A percentile compares a stretch with the other conserved stretches of the same genome.
These are phyloP conservation scores for Emydoidea blandingii DNA, from an alignment of 2,797 vertebrate genomes.

Conservation along the genomic window DNA sequence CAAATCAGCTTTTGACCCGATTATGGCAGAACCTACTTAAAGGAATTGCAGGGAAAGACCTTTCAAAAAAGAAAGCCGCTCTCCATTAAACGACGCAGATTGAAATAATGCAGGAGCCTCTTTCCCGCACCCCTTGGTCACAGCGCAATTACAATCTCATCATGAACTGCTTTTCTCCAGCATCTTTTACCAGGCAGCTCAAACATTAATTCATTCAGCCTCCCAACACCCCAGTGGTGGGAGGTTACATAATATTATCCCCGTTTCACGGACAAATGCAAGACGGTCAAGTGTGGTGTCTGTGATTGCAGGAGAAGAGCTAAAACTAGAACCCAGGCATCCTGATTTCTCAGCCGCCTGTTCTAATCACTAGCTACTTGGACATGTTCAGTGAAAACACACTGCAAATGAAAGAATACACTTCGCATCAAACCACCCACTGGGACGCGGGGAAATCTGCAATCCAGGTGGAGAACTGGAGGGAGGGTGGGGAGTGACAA, in stretches of 20 bases:
- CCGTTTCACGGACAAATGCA: rapidly evolving
- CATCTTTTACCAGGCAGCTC: neutral
- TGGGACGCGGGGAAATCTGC: rapidly evolving
- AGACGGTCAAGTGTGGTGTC: neutral
- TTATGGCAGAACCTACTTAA: slow-evolving; percentile 57
- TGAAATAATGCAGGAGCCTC: neutral
- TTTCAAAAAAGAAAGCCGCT: neutral
- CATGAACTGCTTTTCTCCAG: neutral
- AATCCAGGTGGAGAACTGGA: rapidly evolving
- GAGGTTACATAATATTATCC: rapidly evolving
- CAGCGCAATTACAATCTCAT: rapidly evolving
- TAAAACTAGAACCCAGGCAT: neutral
- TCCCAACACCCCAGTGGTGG: neutral
- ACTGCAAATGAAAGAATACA: neutral
- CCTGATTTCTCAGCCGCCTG: neutral
- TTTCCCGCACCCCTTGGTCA: neutral
- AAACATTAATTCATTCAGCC: rapidly evolving
- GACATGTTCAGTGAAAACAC: neutral
- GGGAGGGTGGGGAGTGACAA: neutral
- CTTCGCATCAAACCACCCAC: neutral
- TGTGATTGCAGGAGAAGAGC: neutral
- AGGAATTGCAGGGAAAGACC: slow-evolving; percentile 18
- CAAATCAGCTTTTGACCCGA: slow-evolving; percentile 81
- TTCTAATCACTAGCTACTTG: neutral
- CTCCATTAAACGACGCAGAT: neutral